Percentiles rank a stretch among this genome's conserved stretches.
Evolutionary conservation across 2,888 invertebrate species (phyloP).

Genomic region (Camptogramma bilineatum): DNA sequence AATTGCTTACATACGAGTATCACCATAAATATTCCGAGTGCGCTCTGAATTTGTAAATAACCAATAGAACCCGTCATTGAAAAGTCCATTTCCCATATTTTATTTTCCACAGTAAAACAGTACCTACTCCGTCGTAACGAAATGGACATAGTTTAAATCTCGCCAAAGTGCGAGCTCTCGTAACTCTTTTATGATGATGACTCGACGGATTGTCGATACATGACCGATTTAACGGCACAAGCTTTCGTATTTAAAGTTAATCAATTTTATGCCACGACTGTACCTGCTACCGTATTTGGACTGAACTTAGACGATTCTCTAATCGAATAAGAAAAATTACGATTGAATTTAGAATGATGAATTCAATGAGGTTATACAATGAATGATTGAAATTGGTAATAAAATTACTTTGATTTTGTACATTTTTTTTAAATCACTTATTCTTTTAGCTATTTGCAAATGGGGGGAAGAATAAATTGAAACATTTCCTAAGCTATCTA

Average conservation of each 20-base stretch:
- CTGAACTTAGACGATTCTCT: background rate
- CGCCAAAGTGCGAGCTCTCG: constrained; percentile 46
- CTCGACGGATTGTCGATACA: constrained; percentile 44
- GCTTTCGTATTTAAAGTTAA: background rate
- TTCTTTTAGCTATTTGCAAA: too few relatives aligned
- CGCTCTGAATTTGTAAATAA: background rate
- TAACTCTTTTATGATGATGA: constrained; percentile 68
- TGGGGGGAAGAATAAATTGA: too few relatives aligned
- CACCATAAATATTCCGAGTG: too few relatives aligned
- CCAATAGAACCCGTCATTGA: background rate
- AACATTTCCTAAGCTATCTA: too few relatives aligned
- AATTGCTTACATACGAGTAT: too few relatives aligned
- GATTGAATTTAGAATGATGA: too few relatives aligned
- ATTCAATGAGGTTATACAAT: too few relatives aligned
- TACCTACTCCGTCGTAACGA: constrained; percentile 13
- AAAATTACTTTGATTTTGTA: too few relatives aligned
- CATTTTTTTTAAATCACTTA: too few relatives aligned
- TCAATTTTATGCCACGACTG: constrained; percentile 11
- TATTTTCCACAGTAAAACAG: constrained; percentile 45
- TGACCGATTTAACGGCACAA: constrained; percentile 14
- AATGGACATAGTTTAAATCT: constrained; percentile 21
- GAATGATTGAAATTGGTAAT: too few relatives aligned
- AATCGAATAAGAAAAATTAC: background rate
- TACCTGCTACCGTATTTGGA: background rate
- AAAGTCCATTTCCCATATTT: background rate